Conservation (phyloP, 2,113 vertebrate genomes). For the Callocephalon fimbriatum region DNA sequence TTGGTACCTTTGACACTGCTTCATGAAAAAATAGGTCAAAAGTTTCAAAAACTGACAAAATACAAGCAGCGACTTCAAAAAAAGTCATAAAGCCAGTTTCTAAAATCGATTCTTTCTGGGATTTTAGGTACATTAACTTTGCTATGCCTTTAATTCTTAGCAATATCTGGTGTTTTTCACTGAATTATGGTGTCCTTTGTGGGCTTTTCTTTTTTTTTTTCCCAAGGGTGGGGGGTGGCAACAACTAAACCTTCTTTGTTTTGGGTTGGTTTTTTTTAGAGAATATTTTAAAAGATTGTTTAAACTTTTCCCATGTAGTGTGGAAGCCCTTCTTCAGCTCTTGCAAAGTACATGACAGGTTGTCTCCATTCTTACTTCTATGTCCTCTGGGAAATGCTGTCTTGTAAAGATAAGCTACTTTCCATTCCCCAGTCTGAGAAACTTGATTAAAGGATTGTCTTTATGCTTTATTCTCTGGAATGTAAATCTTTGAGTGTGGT, state of each 20-base stretch:
- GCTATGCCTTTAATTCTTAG: neutral
- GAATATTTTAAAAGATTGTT: neutral
- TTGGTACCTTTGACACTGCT: neutral
- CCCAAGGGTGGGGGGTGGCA: neutral
- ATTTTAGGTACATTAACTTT: neutral
- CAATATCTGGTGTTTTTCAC: neutral
- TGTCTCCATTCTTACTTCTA: neutral
- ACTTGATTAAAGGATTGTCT: neutral
- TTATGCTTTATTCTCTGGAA: neutral
- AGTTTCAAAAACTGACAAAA: neutral
- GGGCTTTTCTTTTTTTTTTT: neutral
- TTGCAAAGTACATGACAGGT: neutral
- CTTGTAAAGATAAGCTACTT: neutral
- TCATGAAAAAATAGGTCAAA: neutral
- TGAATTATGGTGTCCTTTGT: accelerated
- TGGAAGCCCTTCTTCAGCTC: neutral
- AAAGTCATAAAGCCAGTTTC: neutral
- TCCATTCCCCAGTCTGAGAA: neutral
- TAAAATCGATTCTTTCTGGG: neutral
- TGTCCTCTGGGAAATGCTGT: neutral
- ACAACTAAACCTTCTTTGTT: neutral
- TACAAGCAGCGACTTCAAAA: neutral
- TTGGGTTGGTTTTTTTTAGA: neutral
- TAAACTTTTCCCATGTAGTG: neutral
- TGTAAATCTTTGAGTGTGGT: neutral